phyloP scores from a whole-genome alignment of 2,113 vertebrate species.

The Proteles cristata region DNA sequence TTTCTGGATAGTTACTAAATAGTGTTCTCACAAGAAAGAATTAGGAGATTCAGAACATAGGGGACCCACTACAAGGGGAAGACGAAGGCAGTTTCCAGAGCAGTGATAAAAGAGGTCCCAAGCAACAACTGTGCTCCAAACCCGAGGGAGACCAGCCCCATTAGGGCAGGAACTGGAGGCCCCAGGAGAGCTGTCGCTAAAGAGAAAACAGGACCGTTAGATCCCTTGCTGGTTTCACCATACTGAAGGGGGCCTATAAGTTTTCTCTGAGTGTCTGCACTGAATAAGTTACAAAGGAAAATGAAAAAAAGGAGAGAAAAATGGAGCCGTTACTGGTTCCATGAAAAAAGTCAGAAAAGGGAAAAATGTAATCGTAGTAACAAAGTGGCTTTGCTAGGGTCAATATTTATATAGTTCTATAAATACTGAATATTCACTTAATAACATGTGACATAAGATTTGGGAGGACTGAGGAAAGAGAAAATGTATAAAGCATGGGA shows the following conservation, averaged over 20 bases:
- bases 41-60: neutral
- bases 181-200: neutral
- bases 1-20: slow-evolving; percentile 18
- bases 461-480: neutral
- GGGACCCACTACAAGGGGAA: neutral
- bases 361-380: neutral
- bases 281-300: neutral
- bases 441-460: neutral
- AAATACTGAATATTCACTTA: slow-evolving; percentile 9
- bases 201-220: neutral
- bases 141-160: neutral
- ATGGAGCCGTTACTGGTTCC: neutral
- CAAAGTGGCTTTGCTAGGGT: neutral
- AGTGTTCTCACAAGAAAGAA: neutral
- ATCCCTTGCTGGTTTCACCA: neutral
- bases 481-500: neutral
- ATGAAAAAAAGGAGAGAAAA: slow-evolving; percentile 21
- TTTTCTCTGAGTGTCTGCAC: neutral
- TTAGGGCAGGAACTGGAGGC: neutral
- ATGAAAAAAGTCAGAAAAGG: slow-evolving; percentile 3
- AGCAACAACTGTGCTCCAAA: neutral
- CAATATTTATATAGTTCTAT: neutral
- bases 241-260: neutral
- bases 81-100: neutral
- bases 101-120: neutral